A percentile compares a stretch with the other conserved stretches of the same genome.
These are phyloP conservation scores for Cryptocheilus praepositus DNA, from an alignment of 2,888 invertebrate species.

Conservation along the genomic window DNA sequence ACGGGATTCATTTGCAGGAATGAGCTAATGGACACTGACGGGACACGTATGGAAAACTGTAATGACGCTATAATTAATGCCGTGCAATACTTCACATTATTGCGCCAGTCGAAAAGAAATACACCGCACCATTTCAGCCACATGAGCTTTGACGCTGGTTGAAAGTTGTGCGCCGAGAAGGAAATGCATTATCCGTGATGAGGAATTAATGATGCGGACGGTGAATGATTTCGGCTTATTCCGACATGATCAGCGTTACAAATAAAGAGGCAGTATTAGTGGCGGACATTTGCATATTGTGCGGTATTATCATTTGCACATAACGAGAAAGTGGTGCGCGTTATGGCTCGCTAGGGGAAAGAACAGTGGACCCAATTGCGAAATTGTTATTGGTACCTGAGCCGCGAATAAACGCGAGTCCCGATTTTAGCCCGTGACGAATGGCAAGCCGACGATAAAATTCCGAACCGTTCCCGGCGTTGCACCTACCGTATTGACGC, in stretches of 20 bases:
- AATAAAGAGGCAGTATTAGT: neutral
- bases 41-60: neutral
- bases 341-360: constrained; percentile 5
- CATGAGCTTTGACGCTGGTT: no score
- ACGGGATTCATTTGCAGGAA: no score
- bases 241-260: neutral
- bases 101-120: no score
- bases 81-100: neutral
- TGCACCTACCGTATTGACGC: no score
- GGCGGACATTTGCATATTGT: neutral
- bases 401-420: no score
- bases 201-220: no score
- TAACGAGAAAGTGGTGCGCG: constrained; percentile 7
- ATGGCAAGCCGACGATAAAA: no score
- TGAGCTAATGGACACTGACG: neutral
- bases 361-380: constrained; percentile 13
- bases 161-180: no score
- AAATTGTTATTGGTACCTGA: constrained; percentile 30
- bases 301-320: neutral
- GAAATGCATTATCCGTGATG: no score
- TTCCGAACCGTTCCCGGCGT: no score
- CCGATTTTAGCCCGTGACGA: no score
- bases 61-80: constrained; percentile 2
- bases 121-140: no score
- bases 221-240: neutral